Percentiles rank a stretch among this genome's conserved stretches.
Conservation (phyloP, 64 coral and sea anemone species). For the Orbicella faveolata region DNA sequence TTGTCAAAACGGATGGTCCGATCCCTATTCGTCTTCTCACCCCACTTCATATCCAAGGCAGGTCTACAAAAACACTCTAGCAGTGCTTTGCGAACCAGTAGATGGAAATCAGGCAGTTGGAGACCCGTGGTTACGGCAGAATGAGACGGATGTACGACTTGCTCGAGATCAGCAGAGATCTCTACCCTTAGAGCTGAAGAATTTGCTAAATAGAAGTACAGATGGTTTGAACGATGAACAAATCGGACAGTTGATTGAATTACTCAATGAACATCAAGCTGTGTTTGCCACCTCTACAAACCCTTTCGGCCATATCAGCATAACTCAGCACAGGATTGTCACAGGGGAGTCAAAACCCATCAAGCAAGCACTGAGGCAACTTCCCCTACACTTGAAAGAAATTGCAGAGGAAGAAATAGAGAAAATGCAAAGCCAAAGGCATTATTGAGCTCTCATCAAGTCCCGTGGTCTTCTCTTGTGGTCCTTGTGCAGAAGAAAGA, state of each 20-base stretch:
- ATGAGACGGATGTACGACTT: neutral
- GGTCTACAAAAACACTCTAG: slow-evolving; percentile 32
- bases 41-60: neutral
- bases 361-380: too few species aligned
- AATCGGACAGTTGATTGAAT: neutral
- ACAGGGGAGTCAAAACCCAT: too few species aligned
- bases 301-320: neutral
- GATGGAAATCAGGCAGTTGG: neutral
- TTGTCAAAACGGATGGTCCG: neutral
- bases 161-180: neutral
- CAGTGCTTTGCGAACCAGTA: slow-evolving; percentile 27
- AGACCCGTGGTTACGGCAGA: neutral
- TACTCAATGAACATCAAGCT: neutral
- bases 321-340: too few species aligned
- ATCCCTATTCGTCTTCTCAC: slow-evolving; percentile 8
- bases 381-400: too few species aligned
- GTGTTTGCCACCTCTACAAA: slow-evolving; percentile 1
- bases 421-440: neutral
- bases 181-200: neutral
- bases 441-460: neutral
- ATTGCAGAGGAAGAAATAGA: neutral
- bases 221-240: neutral
- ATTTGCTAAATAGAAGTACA: neutral
- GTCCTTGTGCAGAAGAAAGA: neutral
- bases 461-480: neutral